Percentiles rank a stretch among this genome's conserved stretches.
phyloP scores from a whole-genome alignment of 2,797 vertebrate genomes.

The Lemur catta region DNA sequence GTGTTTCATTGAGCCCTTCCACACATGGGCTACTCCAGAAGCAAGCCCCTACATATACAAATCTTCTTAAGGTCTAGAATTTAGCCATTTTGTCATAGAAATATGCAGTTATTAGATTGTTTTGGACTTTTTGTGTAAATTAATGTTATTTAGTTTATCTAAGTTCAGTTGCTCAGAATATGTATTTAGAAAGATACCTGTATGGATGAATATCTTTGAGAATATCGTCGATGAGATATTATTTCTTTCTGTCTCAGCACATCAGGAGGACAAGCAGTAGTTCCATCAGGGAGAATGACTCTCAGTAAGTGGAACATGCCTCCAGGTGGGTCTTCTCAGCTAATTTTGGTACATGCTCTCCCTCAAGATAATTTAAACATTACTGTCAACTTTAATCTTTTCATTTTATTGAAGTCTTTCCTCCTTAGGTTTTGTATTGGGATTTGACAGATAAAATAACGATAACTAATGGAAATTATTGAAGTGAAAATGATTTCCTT shows the following conservation, averaged over 20 bases:
- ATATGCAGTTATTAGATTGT: not conserved
- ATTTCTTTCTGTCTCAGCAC: not conserved
- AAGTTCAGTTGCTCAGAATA: not conserved
- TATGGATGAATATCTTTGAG: not conserved
- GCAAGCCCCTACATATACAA: not conserved
- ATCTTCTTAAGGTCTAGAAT: not conserved
- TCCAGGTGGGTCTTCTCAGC: not conserved
- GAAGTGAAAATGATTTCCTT: conserved; percentile 26
- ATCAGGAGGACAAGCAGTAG: not conserved
- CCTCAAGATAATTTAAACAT: not conserved
- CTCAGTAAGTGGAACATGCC: not conserved
- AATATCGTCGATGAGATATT: not conserved
- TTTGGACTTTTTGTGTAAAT: not conserved
- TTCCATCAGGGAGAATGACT: not conserved
- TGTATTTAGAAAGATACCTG: not conserved
- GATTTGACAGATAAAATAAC: conserved; percentile 24
- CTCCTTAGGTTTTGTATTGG: not conserved
- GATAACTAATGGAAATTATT: not conserved
- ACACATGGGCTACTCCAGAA: not conserved
- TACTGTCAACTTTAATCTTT: not conserved
- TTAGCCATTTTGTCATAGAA: not conserved
- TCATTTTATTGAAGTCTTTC: not conserved
- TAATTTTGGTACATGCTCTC: not conserved
- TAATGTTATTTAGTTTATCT: not conserved
- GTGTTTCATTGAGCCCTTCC: not conserved